These are phyloP conservation scores for Aphelinus atriplicis DNA, from an alignment of 1,140 invertebrate species.

Conservation along the genomic window DNA sequence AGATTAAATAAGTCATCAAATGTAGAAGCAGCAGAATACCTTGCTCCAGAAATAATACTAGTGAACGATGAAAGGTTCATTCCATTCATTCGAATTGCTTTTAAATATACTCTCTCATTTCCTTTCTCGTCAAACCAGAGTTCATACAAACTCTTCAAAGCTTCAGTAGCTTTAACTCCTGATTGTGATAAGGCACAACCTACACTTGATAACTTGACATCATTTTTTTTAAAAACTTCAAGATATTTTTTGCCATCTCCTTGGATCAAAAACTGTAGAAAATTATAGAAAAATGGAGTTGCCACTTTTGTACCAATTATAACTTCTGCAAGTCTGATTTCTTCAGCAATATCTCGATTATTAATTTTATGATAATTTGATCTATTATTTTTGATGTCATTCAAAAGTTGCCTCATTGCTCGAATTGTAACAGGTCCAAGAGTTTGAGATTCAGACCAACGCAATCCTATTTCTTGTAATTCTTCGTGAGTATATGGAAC, in stretches of 20 bases:
- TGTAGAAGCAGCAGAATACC: background rate
- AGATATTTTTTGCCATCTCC: conserved; percentile 18
- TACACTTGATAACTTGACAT: conserved; percentile 5
- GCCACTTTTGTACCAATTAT: background rate
- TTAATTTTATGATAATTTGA: background rate
- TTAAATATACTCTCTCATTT: conserved; percentile 41
- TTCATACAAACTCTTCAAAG: conserved; percentile 35
- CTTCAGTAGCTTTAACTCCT: conserved; percentile 24
- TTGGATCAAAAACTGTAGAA: conserved; percentile 7
- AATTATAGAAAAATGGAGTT: background rate
- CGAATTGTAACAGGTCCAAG: conserved; percentile 6
- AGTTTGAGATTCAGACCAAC: conserved; percentile 25
- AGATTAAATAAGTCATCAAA: conserved; percentile 32
- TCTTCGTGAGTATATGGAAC: conserved; percentile 21
- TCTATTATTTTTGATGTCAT: conserved; percentile 18
- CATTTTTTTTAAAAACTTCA: conserved; percentile 10
- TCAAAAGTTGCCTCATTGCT: conserved; percentile 43
- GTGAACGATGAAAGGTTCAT: conserved; percentile 26
- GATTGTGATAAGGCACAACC: conserved; percentile 28
- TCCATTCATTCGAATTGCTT: conserved; percentile 8
- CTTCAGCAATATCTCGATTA: background rate
- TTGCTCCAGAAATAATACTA: conserved; percentile 18
- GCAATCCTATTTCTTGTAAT: conserved; percentile 16
- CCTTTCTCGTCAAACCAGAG: conserved; percentile 40
- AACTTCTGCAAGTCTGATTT: conserved; percentile 23